Base-by-base conservation (phyloP, 53 echinoderm and acorn worm genomes). In the Holothuria scabra region DNA sequence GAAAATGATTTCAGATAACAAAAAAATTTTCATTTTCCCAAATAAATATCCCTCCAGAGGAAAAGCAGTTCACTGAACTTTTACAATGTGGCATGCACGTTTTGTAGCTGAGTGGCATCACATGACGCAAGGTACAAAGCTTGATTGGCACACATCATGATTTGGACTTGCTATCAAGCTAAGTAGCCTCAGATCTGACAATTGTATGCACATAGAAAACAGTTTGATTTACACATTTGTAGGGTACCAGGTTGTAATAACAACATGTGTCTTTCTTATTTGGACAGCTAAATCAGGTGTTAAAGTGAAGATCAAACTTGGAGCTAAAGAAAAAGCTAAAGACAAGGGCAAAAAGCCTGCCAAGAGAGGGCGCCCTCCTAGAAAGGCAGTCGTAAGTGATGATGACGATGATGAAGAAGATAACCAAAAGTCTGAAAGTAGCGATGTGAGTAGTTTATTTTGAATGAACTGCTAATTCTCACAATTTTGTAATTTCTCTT, bases 311-410 rank as follows among this genome's bases (percentile, higher is more conserved):
- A 89, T 91, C 68, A 94, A 94, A 62, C 72, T 90, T 31, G 84
- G 83, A 64, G 80, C 88, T 26, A 90, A 85, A 81, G 90, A 88
- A 34, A 92, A 92, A 48, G 92, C 88, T 24, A 89, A 90, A 66
- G 90, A 86, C 60, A 94, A 97, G 56, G 94, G 85, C 13, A 90
- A 92, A 81, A 90, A 92, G 76, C 94, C 94, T 0, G 88, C 74
- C 84, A 96, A 97, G 88, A 74, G 90, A 85, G 94, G 97, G 72
- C 92, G 97, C 33, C 95, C 95, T 76, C 92, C 92, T 31, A 90
- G 97, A 76, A 97, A 94, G 78, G 94, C 97, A 2, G 97, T 97
- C 4, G 97, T 97, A 61, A 97, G 97, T 58, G 97, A 97, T 59
- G 97, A 97, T 31, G 92, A 96, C 34, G 94, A 94, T 28, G 90